Base-by-base conservation (phyloP, 2,113 vertebrate genomes). In the Ailuropoda melanoleuca region DNA sequence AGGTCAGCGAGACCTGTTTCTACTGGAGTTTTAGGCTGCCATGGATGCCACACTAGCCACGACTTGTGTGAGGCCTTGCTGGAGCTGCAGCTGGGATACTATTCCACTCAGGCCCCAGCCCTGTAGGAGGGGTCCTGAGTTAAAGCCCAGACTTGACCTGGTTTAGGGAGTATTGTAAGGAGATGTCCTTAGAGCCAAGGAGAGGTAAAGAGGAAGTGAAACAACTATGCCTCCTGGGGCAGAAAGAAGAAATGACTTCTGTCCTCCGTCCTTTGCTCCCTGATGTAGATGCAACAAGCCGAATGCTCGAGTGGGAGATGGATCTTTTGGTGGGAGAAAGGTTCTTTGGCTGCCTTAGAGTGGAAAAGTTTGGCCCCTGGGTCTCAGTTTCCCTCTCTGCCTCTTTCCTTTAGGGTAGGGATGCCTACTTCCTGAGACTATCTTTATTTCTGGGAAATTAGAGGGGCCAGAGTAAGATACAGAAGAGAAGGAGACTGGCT, bases 11-110 rank as follows among this genome's bases (percentile, higher is more conserved):
- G 21, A 62, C 34, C 60, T 60, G 39, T 43, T n/a, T 70, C 53
- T 78, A 66, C 1, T 13, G 58, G 78, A 43, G 26, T 7, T 89
- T 93, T 37, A 74, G n/a, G 48, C 17, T 74, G 34, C n/a, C 6
- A 3, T 72, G n/a, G 13, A 37, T 29, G 19, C 17, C 13, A 19
- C 0, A 1, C 5, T 74, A 64, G 55, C 23, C 29, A 31, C 46
- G 37, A 21, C 1, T 58, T 34, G 17, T 0, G 6, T 24, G 18
- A 0, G 23, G 23, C 34, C 34, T 43, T 78, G 15, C 6, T 4
- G 34, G 74, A 37, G 37, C 17, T 1, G 1, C 3, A 24, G 53
- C 62, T n/a, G 17, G 48, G 74, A 3, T 8, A 0, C 6, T 23
- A 7, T 29, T 23, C 55, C 31, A 10, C 11, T 55, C 43, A 12